Evolutionary conservation across 2,888 invertebrate species (phyloP), one percentile per base, ranked within the genome.

Genomic region (Pyralis farinalis): DNA sequence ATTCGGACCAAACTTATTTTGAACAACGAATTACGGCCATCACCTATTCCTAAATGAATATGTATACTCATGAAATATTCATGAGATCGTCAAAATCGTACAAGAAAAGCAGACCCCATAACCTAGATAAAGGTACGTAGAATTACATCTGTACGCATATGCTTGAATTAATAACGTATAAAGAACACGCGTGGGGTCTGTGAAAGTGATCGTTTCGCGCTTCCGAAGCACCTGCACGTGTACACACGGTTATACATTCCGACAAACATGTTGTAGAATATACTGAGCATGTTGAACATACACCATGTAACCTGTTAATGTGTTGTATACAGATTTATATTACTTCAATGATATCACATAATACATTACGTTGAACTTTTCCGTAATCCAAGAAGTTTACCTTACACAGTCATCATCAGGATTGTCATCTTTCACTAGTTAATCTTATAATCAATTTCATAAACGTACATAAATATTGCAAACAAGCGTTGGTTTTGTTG

Each of bases 171-270:
- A 37, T 37, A 29, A 30, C 30, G 37, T 30, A 37, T 37, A 25
- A 25, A 25, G 16, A 16, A 31, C 12, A 31, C 8, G 34, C 38
- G 42, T 46, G 47, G 37, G 48, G 47, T 12, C 51, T 45, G 59
- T 51, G 59, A 59, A 59, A 59, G 59, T 54, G 57, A 52, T 53
- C 56, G 40, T 49, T 49, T 47, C 53, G 16, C 46, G 44, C 51
- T 53, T 49, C 49, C 41, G 52, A 45, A 47, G 50, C 56, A 55
- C 56, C 56, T 55, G 56, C 42, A 10, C 20, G 30, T 6, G 8
- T 1, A 37, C 37, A 31, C 7, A 37, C 21, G 11, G 37, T 11
- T 11, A 1, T 0, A 8, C 7, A 25, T 25, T 25, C 3, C n/a
- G 25, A n/a, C 7, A n/a, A 25, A 25, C n/a, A 25, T 8, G 7